Evolutionary conservation across 2,797 vertebrate genomes (phyloP).

Genomic region (Hydrolagus colliei): DNA sequence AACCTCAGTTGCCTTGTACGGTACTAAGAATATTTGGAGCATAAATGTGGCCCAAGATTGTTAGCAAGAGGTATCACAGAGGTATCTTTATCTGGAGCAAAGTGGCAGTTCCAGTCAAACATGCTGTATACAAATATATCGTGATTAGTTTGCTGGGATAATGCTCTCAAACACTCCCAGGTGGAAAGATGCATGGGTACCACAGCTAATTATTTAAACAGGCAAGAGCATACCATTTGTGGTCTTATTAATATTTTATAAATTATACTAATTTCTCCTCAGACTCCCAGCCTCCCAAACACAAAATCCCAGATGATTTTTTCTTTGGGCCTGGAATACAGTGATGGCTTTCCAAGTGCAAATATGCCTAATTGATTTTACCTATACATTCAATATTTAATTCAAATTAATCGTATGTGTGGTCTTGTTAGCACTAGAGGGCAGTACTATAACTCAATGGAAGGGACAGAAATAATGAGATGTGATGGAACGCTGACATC

Average conservation of each 20-base stretch:
- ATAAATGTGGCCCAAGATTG: neutral
- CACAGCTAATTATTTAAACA: neutral
- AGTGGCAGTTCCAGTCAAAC: neutral
- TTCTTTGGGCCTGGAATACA: neutral
- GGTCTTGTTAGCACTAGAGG: neutral
- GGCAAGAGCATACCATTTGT: neutral
- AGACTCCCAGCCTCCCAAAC: neutral
- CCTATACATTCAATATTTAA: neutral
- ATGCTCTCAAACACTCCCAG: neutral
- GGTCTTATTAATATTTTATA: constrained; percentile 6
- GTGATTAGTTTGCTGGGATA: neutral
- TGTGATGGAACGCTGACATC: too few species aligned
- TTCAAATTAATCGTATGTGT: neutral
- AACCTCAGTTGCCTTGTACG: neutral
- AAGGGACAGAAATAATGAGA: neutral
- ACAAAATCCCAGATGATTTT: neutral
- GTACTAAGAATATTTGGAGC: neutral
- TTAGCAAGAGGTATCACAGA: neutral
- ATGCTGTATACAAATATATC: neutral
- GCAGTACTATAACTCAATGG: neutral
- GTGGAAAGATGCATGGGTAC: neutral
- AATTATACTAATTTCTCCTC: neutral
- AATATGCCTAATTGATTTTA: neutral
- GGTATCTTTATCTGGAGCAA: neutral
- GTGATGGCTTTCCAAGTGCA: neutral